phyloP scores from a whole-genome alignment of 2,888 invertebrate species.

The Ormyrus pomaceus region DNA sequence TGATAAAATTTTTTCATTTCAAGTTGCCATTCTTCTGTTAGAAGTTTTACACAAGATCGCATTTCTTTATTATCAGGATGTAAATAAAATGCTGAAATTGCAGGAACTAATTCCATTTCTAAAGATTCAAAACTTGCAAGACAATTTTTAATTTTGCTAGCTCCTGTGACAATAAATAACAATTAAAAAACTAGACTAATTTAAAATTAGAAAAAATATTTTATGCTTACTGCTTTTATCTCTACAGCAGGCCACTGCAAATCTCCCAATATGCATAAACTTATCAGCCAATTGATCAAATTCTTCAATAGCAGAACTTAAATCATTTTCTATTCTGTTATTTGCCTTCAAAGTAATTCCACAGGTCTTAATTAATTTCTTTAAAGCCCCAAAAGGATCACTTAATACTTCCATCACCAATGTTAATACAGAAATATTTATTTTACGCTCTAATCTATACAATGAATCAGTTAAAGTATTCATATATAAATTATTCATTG shows the following conservation, averaged over 20 bases:
- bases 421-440: constrained; percentile 81
- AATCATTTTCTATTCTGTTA: constrained; percentile 70
- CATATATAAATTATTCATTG: constrained; percentile 79
- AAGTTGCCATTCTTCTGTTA: constrained; percentile 79
- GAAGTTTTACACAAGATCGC: constrained; percentile 76
- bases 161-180: constrained; percentile 74
- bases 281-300: constrained; percentile 84
- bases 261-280: constrained; percentile 82
- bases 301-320: constrained; percentile 78
- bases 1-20: constrained; percentile 79
- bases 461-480: constrained; percentile 81
- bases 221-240: constrained; percentile 70
- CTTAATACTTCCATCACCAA: constrained; percentile 77
- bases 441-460: constrained; percentile 81
- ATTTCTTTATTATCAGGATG: constrained; percentile 77
- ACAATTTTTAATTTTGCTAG: constrained; percentile 80
- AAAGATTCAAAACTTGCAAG: constrained; percentile 83
- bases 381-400: constrained; percentile 69
- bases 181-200: background rate
- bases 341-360: constrained; percentile 67
- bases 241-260: constrained; percentile 81
- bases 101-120: constrained; percentile 82
- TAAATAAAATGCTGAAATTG: constrained; percentile 76
- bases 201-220: constrained; percentile 10
- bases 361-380: constrained; percentile 70